Evolutionary conservation across 2,888 invertebrate species (phyloP).

Genomic region (Eurois occulta): DNA sequence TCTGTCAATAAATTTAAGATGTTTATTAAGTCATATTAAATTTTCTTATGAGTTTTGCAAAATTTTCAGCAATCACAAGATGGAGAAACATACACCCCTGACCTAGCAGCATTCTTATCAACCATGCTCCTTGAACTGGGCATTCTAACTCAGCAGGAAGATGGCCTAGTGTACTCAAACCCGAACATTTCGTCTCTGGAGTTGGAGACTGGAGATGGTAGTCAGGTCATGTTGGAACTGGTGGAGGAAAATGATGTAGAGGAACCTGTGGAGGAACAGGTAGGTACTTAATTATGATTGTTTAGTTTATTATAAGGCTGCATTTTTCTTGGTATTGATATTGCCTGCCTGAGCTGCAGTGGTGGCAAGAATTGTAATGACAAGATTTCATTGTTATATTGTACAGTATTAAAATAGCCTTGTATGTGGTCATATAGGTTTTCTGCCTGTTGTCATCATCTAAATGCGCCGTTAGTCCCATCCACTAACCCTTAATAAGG

Average conservation of each 20-base stretch:
- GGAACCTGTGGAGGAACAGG: conserved; percentile 21
- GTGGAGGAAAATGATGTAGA: conserved; percentile 76
- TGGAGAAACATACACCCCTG: conserved; percentile 61
- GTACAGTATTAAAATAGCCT: not conserved
- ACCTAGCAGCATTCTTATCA: conserved; percentile 76
- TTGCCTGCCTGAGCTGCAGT: not conserved
- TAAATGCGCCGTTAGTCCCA: not conserved
- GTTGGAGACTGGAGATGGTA: conserved; percentile 78
- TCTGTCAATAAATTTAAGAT: not conserved
- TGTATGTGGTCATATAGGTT: not conserved
- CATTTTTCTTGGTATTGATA: not conserved
- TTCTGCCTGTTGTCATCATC: not conserved
- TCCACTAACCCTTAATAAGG: not conserved
- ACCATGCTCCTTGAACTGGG: conserved; percentile 80
- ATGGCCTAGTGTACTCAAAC: conserved; percentile 68
- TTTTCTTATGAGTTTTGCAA: not conserved
- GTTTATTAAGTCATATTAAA: not conserved
- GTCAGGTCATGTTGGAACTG: conserved; percentile 75
- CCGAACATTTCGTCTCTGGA: conserved; percentile 72
- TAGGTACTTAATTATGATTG: conserved; percentile 13
- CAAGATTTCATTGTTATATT: not conserved
- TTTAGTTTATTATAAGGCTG: not conserved
- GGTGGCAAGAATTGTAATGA: too few relatives aligned
- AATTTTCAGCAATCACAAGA: conserved; percentile 50
- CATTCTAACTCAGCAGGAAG: conserved; percentile 71